Base-by-base conservation (phyloP, 2,888 invertebrate genomes). In the Siphonodentalium dalli region DNA sequence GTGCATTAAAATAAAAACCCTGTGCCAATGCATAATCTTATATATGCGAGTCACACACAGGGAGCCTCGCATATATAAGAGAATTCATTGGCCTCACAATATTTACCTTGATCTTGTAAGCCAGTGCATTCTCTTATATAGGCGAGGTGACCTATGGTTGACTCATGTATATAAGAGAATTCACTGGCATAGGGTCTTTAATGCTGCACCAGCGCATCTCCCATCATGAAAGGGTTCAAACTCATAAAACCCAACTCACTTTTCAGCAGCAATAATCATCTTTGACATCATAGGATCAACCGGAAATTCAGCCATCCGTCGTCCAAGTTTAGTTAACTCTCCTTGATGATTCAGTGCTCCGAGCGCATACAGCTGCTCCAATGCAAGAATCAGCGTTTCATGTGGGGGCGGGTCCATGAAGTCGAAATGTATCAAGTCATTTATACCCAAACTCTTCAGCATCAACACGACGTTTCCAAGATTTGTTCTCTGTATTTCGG, bases 261-360 rank as follows among this genome's bases (percentile, higher is more conserved):
- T 95, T 85, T 98, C 98, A 74, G 96, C 92, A 0, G 98, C 97
- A 45, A 99, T 80, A 49, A 99, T 85, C 94, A 97, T 97, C 85
- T 98, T 98, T 0, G 95, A 94, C 89, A 99, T 91, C 93, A 96
- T 94, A 0, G 99, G 98, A 84, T 99, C 97, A 11, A 95, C 90
- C 0, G 99, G 99, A 82, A 99, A 97, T 83, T 99, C 99, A 0
- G 99, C 99, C 99, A 99, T 99, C 78, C 94, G 86, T 65, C 99
- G 85, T 0, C 99, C 99, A 56, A 97, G 86, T 82, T 95, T 97
- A 1, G 99, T 99, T 48, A 99, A 84, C 83, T 98, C 96, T 0
- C 98, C 99, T 71, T 91, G 90, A 85, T 99, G 97, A 85, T 99
- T 98, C 11, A 99, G 85, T 1, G 98, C 98, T 6, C 98, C 97